Percentiles rank a stretch among this genome's conserved stretches.
Evolutionary conservation across 2,888 invertebrate genomes (phyloP).

Genomic region (Neuroscelio doddi): DNA sequence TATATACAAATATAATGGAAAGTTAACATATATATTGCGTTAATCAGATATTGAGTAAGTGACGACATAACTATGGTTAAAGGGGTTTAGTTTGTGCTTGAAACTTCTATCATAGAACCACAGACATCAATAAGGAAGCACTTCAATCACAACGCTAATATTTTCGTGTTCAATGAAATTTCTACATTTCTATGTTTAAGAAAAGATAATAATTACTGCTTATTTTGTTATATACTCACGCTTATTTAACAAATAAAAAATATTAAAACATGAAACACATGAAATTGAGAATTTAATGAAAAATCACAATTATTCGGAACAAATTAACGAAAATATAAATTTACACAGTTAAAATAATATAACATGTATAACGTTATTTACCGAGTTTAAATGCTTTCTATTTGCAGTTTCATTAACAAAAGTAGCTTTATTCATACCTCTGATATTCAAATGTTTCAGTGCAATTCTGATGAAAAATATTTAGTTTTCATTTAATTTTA

Average conservation of each 20-base stretch:
- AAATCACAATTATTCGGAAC: no score
- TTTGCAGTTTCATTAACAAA: conserved; percentile 28
- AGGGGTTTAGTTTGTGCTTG: conserved; percentile 41
- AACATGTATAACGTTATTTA: not conserved
- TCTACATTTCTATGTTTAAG: conserved; percentile 11
- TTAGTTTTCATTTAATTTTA: no score
- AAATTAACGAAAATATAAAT: no score
- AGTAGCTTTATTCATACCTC: conserved; percentile 39
- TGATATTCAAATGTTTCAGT: no score
- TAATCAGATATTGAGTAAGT: conserved; percentile 34
- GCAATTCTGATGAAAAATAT: no score
- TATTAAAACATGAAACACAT: no score
- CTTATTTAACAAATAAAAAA: no score
- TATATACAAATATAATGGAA: conserved; percentile 16
- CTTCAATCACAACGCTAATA: conserved; percentile 38
- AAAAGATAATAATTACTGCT: conserved; percentile 1
- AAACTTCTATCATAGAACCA: conserved; percentile 33
- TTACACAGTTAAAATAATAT: no score
- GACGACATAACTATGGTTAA: conserved; percentile 32
- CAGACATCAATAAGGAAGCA: conserved; percentile 44
- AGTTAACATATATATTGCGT: conserved; percentile 20
- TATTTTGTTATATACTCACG: no score
- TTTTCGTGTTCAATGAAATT: conserved; percentile 28
- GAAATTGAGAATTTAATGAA: no score
- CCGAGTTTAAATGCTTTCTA: conserved; percentile 32